These are phyloP conservation scores for Cavia porcellus DNA, from an alignment of 2,113 vertebrate species.

Conservation along the genomic window DNA sequence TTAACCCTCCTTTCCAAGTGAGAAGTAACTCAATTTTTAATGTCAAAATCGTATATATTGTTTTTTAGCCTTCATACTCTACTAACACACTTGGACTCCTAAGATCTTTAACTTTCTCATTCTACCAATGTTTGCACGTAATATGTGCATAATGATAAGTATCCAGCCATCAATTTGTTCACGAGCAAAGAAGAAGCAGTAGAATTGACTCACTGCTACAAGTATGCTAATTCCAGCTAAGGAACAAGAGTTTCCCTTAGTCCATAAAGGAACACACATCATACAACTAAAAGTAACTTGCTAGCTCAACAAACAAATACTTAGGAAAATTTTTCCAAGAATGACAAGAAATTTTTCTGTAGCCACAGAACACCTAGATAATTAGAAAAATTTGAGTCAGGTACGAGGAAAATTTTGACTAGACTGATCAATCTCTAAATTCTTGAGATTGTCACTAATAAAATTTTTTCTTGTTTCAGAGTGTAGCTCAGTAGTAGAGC, in stretches of 20 bases:
- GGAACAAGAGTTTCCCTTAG: neutral
- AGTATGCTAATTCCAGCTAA: neutral
- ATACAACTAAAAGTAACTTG: neutral
- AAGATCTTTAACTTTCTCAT: neutral
- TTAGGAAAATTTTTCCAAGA: constrained; percentile 15
- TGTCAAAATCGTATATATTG: neutral
- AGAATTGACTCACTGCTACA: neutral
- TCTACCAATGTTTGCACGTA: neutral
- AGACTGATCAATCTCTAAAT: neutral
- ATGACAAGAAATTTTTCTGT: neutral
- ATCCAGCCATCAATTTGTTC: neutral
- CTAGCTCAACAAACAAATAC: neutral
- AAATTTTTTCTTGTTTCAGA: neutral
- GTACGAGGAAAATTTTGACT: neutral
- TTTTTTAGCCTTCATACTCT: neutral
- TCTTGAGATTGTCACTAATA: neutral
- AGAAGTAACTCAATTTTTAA: constrained; percentile 23
- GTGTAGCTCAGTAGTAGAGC: neutral
- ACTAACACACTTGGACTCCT: neutral
- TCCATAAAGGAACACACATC: neutral
- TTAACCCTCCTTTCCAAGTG: constrained; percentile 33
- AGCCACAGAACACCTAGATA: neutral
- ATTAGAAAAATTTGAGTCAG: constrained; percentile 26
- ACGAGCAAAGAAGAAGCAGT: neutral
- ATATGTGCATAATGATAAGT: neutral